These are phyloP conservation scores for Micrasema longulum DNA, from an alignment of 1,140 invertebrate genomes.

Conservation along the genomic window DNA sequence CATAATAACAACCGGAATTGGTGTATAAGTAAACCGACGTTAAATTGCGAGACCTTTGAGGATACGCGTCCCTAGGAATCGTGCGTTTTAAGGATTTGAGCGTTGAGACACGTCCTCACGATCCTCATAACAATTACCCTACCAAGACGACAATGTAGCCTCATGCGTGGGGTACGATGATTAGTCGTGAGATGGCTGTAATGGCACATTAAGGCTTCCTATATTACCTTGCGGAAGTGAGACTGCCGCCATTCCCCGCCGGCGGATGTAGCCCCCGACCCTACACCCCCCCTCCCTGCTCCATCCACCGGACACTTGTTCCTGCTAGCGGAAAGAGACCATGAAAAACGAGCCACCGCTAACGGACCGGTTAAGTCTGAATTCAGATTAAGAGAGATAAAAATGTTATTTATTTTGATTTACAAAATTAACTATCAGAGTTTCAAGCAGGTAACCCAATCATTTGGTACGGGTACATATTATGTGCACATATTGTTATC, in stretches of 20 bases:
- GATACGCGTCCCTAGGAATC: no score
- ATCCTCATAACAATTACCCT: conserved; percentile 32
- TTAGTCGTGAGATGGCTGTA: conserved; percentile 37
- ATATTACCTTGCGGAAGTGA: conserved; percentile 36
- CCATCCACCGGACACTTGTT: conserved; percentile 5
- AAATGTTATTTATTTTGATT: no score
- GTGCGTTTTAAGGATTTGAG: no score
- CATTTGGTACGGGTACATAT: no score
- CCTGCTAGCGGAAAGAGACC: conserved; percentile 3
- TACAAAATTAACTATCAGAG: background rate
- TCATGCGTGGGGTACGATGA: conserved; percentile 26
- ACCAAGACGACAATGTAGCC: conserved; percentile 18
- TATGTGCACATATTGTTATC: no score
- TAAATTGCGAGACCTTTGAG: no score
- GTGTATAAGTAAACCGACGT: no score
- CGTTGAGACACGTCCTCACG: conserved; percentile 18
- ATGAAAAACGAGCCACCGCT: conserved; percentile 17
- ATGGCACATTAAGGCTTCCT: conserved; percentile 39
- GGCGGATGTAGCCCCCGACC: background rate
- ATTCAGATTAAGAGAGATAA: background rate
- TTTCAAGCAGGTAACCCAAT: no score
- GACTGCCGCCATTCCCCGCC: background rate
- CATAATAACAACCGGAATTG: no score
- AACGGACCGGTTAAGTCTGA: background rate
- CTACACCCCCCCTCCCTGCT: background rate